phyloP scores from a whole-genome alignment of 2,888 invertebrate genomes.

The Morpho helenor region DNA sequence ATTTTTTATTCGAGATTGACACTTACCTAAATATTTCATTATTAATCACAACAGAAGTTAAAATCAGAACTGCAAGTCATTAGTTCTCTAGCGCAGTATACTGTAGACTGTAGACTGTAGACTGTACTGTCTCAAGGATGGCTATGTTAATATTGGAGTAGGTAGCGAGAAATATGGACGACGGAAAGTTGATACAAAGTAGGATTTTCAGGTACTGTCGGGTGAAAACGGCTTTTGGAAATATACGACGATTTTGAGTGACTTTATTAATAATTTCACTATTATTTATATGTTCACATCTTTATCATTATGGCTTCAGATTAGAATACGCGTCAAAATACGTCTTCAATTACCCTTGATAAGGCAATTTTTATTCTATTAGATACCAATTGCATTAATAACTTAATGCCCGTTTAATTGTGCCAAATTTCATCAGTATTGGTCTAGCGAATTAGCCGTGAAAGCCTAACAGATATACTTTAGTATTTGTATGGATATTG shows the following conservation, averaged over 20 bases:
- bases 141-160: conserved; percentile 48
- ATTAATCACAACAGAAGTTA: conserved; percentile 4
- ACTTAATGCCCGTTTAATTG: not conserved
- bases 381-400: no score
- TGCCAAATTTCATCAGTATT: no score
- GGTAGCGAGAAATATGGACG: conserved; percentile 66
- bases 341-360: no score
- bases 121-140: conserved; percentile 25
- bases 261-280: no score
- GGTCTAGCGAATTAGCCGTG: no score
- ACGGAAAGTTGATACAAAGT: conserved; percentile 71
- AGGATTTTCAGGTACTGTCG: conserved; percentile 67
- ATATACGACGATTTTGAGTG: not conserved
- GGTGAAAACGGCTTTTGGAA: not conserved
- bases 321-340: no score
- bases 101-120: not conserved
- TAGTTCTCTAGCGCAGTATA: conserved; percentile 13
- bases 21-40: not conserved
- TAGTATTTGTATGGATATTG: no score
- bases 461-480: no score
- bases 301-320: no score
- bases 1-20: no score
- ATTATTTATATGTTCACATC: no score
- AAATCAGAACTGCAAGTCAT: conserved; percentile 21
- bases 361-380: no score